Conservation (phyloP, 30 jellyfish, hydroid and myxozoan genomes). For the Chrysaora quinquecirrha region DNA sequence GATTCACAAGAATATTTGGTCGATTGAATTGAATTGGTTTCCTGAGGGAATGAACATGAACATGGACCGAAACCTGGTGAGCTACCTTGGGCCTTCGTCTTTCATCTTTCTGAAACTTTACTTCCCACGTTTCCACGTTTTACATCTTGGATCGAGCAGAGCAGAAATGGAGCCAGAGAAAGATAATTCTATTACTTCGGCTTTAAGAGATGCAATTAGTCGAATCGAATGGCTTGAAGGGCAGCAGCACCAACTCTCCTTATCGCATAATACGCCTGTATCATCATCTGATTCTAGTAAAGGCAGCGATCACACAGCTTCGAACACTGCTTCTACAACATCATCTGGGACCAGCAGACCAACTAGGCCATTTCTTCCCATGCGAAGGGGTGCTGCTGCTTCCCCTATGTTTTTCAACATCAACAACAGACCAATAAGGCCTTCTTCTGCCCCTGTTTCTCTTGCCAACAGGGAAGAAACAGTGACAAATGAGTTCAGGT, state of each 20-base stretch:
- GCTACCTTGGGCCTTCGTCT: slow-evolving; percentile 28
- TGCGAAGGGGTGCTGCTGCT: slow-evolving; percentile 20
- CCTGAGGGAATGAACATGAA: slow-evolving; percentile 7
- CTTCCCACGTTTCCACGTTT: not conserved
- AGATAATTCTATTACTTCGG: slow-evolving; percentile 6
- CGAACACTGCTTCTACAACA: not conserved
- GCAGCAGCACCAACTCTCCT: slow-evolving; percentile 18
- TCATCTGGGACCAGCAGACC: slow-evolving; percentile 19
- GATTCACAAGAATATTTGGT: not conserved
- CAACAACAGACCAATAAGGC: slow-evolving; percentile 7
- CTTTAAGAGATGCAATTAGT: slow-evolving; percentile 6
- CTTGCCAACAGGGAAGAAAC: not conserved
- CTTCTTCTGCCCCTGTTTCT: slow-evolving; percentile 14
- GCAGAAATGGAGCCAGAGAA: slow-evolving; percentile 21
- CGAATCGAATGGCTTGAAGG: slow-evolving; percentile 15
- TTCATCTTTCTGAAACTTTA: not conserved
- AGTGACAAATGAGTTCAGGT: slow-evolving; percentile 16
- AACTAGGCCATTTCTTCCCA: slow-evolving; percentile 20
- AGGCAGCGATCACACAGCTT: slow-evolving; percentile 9
- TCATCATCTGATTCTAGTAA: not conserved
- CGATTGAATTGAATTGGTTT: slow-evolving; percentile 1
- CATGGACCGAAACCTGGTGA: slow-evolving; percentile 7
- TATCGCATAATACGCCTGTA: not conserved
- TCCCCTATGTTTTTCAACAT: not conserved
- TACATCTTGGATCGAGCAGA: not conserved